These are phyloP conservation scores for Drosophila mojavensis DNA, from an alignment of 1,140 invertebrate genomes.

Conservation along the genomic window DNA sequence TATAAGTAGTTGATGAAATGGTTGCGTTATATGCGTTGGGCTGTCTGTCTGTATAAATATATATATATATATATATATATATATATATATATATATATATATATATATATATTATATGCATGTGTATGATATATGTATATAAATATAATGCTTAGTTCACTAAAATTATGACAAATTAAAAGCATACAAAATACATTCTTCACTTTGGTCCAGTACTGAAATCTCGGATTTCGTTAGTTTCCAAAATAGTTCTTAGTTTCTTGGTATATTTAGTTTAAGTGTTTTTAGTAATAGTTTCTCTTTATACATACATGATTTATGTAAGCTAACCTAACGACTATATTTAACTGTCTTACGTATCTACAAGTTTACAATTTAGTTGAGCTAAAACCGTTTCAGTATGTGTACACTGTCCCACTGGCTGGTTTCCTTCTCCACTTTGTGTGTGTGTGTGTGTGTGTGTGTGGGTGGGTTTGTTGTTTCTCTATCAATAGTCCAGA, in stretches of 20 bases:
- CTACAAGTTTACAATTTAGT: constrained; percentile 53
- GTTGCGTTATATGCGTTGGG: constrained; percentile 34
- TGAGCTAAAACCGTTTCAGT: constrained; percentile 44
- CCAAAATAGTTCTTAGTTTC: constrained; percentile 48
- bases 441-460: not conserved
- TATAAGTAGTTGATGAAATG: constrained; percentile 36
- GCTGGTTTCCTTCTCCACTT: not conserved
- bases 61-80: constrained; percentile 7
- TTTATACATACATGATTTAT: constrained; percentile 28
- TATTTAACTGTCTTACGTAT: constrained; percentile 44
- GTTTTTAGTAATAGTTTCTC: not conserved
- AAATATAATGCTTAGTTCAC: constrained; percentile 44
- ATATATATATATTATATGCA: no score
- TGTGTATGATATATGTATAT: constrained; percentile 47
- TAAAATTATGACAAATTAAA: constrained; percentile 71
- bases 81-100: constrained; percentile 13
- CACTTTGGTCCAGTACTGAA: constrained; percentile 80
- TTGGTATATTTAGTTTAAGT: constrained; percentile 15
- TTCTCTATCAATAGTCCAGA: constrained; percentile 73
- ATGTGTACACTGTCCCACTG: constrained; percentile 27
- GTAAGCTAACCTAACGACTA: constrained; percentile 17
- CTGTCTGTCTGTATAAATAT: constrained; percentile 13
- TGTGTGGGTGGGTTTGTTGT: not conserved
- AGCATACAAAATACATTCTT: constrained; percentile 74
- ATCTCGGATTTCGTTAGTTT: constrained; percentile 79